Percentiles rank a stretch among this genome's conserved stretches.
Evolutionary conservation across 2,113 vertebrate species (phyloP).

Genomic region (Phocoena sinus): DNA sequence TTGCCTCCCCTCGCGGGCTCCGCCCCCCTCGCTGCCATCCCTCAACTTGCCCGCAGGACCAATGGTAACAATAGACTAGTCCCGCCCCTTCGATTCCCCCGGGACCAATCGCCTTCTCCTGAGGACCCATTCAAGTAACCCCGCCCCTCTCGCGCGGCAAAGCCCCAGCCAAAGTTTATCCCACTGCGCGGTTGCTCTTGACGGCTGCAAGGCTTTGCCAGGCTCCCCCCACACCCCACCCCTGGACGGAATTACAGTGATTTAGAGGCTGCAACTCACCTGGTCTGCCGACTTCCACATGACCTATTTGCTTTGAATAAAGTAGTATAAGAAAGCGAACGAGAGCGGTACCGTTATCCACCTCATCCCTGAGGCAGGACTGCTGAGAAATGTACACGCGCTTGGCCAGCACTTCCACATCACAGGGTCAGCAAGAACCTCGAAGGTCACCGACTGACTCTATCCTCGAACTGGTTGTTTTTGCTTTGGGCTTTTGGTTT

Average conservation of each 20-base stretch:
- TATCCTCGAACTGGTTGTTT: background rate
- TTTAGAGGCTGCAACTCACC: background rate
- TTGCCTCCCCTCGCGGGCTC: background rate
- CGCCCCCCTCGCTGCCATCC: conserved; percentile 29
- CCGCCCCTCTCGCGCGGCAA: conserved; percentile 25
- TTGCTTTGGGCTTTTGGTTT: background rate
- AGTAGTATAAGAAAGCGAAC: background rate
- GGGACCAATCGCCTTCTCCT: conserved; percentile 40
- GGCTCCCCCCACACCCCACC: background rate
- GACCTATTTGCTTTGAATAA: background rate
- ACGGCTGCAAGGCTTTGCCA: background rate
- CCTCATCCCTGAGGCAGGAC: background rate
- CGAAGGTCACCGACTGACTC: background rate
- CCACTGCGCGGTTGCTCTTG: background rate
- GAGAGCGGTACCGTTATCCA: background rate
- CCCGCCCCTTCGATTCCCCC: conserved; percentile 29
- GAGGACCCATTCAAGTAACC: background rate
- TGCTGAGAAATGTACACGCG: background rate
- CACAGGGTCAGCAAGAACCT: background rate
- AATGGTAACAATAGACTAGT: conserved; percentile 44
- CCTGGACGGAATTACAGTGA: background rate
- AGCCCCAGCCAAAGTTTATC: conserved; percentile 10
- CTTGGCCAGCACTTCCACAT: background rate
- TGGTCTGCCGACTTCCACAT: background rate
- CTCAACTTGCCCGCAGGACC: conserved; percentile 22